Conservation (phyloP, 2,888 invertebrate genomes). For the Torymus aiolomorphi region DNA sequence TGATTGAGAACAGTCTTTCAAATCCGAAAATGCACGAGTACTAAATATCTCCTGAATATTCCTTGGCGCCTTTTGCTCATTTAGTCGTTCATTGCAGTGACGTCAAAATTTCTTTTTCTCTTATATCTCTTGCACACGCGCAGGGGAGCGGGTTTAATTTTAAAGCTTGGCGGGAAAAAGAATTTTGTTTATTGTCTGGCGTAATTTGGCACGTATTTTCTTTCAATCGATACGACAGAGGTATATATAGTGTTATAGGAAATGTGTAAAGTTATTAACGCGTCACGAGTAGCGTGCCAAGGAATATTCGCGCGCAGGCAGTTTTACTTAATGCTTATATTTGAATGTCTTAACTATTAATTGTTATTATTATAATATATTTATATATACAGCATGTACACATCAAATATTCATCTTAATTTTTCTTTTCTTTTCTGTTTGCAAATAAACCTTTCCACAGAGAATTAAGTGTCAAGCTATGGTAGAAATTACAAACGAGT, state of each 20-base stretch:
- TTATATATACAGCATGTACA: slow-evolving; percentile 57
- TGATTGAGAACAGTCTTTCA: slow-evolving; percentile 67
- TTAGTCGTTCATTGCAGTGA: background rate
- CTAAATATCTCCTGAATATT: slow-evolving; percentile 51
- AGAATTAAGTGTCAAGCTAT: slow-evolving; percentile 40
- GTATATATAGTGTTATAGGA: background rate
- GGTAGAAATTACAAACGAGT: slow-evolving; percentile 44
- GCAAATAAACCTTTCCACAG: slow-evolving; percentile 34
- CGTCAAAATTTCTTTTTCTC: background rate
- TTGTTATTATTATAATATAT: background rate
- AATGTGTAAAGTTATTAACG: background rate
- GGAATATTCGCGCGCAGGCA: slow-evolving; percentile 63
- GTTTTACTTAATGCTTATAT: slow-evolving; percentile 57
- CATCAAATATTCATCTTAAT: slow-evolving; percentile 36
- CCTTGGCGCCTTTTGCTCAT: slow-evolving; percentile 34
- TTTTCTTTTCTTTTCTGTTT: background rate
- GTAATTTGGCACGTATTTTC: slow-evolving; percentile 54
- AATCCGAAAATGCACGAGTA: slow-evolving; percentile 63
- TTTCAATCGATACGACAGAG: too few species aligned
- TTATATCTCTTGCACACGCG: too few species aligned
- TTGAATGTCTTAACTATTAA: slow-evolving; percentile 45
- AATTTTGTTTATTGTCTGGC: slow-evolving; percentile 52
- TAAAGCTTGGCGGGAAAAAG: slow-evolving; percentile 20
- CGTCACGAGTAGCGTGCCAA: slow-evolving; percentile 49
- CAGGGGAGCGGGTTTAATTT: slow-evolving; percentile 1